Conservation (phyloP, 2,888 invertebrate genomes). For the Caenorhabditis parvicauda region DNA sequence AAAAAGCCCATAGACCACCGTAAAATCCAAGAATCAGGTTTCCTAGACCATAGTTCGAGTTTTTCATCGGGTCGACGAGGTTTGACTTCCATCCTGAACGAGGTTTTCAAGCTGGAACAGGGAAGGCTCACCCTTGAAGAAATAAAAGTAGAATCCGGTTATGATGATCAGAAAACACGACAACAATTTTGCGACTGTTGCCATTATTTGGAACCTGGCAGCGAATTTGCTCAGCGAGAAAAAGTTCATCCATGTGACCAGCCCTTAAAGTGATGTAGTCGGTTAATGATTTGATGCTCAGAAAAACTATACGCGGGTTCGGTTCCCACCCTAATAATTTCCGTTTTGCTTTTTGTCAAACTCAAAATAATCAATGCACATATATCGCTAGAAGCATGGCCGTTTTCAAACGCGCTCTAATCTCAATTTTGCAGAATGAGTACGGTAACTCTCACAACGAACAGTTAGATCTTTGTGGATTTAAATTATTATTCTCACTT, state of each 20-base stretch:
- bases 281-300: too few species aligned
- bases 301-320: too few species aligned
- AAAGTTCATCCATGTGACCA: slow-evolving; percentile 62
- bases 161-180: slow-evolving; percentile 57
- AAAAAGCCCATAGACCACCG: slow-evolving; percentile 60
- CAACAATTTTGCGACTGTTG: slow-evolving; percentile 56
- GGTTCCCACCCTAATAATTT: too few species aligned
- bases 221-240: slow-evolving; percentile 59
- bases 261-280: slow-evolving; percentile 50
- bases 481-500: too few species aligned
- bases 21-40: slow-evolving; percentile 57
- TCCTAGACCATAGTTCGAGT: slow-evolving; percentile 49
- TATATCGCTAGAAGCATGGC: too few species aligned
- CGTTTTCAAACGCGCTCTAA: too few species aligned
- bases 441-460: too few species aligned
- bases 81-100: slow-evolving; percentile 43
- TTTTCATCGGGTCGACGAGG: slow-evolving; percentile 45
- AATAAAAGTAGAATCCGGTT: slow-evolving; percentile 58
- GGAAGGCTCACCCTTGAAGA: slow-evolving; percentile 46
- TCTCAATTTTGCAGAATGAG: too few species aligned
- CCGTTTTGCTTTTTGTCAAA: too few species aligned
- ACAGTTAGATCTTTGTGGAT: too few species aligned
- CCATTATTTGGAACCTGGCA: slow-evolving; percentile 58
- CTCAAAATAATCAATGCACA: too few species aligned
- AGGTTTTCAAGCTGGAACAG: not conserved